phyloP scores from a whole-genome alignment of 2,797 vertebrate genomes.

The Glyptemys insculpta region DNA sequence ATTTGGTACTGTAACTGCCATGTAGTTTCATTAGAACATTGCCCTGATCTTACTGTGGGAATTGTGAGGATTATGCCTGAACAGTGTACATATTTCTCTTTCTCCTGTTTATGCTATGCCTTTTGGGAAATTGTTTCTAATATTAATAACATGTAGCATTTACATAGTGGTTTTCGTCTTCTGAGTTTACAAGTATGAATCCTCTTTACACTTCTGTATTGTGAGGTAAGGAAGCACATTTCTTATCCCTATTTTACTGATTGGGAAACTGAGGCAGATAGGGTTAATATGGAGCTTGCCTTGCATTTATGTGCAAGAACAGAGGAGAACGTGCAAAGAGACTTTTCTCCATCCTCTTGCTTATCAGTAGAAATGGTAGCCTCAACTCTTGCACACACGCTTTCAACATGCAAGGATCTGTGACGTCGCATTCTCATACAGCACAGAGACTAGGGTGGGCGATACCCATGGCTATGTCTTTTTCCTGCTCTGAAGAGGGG shows the following conservation, averaged over 20 bases:
- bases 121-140: neutral
- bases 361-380: neutral
- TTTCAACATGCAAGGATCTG: neutral
- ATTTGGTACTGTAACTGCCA: neutral
- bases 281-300: neutral
- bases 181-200: accelerated
- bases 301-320: accelerated
- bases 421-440: accelerated
- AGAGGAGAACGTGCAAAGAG: neutral
- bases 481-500: neutral
- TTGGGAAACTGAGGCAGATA: neutral
- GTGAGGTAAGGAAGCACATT: accelerated
- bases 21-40: constrained; percentile 1
- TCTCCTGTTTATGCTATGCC: accelerated
- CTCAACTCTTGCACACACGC: neutral
- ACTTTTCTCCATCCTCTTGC: accelerated
- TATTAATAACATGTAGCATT: accelerated
- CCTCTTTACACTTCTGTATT: neutral
- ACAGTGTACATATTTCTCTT: accelerated
- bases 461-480: accelerated
- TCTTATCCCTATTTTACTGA: neutral
- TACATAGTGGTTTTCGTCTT: accelerated
- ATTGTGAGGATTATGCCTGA: accelerated
- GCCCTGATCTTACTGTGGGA: neutral
- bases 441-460: accelerated